Evolutionary conservation across 2,888 invertebrate species (phyloP).

Genomic region (Eubasilissa splendida): DNA sequence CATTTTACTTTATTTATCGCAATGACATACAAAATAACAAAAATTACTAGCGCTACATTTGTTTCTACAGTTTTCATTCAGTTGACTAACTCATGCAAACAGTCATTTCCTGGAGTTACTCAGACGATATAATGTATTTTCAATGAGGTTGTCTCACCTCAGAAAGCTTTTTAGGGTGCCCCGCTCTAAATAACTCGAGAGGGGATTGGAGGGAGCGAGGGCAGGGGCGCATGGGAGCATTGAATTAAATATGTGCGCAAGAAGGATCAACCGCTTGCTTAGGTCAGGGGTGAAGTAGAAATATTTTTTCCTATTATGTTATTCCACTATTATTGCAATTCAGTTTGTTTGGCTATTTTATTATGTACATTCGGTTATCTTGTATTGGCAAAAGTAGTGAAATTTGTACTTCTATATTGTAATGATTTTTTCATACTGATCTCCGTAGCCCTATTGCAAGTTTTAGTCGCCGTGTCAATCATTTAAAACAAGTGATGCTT

Average conservation of each 20-base stretch:
- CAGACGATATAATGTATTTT: slow-evolving; percentile 46
- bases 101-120: slow-evolving; percentile 23
- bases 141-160: slow-evolving; percentile 41
- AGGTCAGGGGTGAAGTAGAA: slow-evolving; percentile 9
- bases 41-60: too few species aligned
- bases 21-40: too few species aligned
- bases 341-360: background rate
- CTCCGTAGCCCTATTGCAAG: too few species aligned
- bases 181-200: slow-evolving; percentile 32
- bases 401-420: too few species aligned
- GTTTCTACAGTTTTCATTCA: too few species aligned
- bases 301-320: background rate
- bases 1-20: too few species aligned
- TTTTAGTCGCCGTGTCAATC: too few species aligned
- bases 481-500: too few species aligned
- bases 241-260: slow-evolving; percentile 41
- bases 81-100: slow-evolving; percentile 25
- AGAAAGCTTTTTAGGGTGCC: slow-evolving; percentile 38
- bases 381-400: too few species aligned
- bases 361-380: background rate
- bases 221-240: slow-evolving; percentile 17
- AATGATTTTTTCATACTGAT: too few species aligned
- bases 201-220: background rate
- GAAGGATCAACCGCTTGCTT: slow-evolving; percentile 20
- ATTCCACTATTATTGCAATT: background rate